Evolutionary conservation across 92 coral and sea anemone genomes (phyloP).

Genomic region (Epizoanthus illoricatus): DNA sequence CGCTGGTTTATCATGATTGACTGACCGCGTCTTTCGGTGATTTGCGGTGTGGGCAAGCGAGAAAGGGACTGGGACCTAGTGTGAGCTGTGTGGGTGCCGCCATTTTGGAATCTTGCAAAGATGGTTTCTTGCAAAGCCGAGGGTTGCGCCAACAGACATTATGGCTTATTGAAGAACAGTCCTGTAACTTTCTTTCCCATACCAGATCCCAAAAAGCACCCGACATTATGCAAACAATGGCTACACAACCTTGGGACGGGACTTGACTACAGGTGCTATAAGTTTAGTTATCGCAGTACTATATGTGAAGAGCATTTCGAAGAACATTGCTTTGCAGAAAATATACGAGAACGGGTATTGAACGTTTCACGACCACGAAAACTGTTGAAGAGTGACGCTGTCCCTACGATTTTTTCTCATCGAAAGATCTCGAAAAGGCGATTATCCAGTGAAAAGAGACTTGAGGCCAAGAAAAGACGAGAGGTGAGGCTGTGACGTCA

Average conservation of each 20-base stretch:
- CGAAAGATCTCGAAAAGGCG: slow-evolving; percentile 32
- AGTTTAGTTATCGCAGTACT: background rate
- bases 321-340: slow-evolving; percentile 13
- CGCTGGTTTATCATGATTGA: no score
- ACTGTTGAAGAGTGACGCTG: slow-evolving; percentile 32
- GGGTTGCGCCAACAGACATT: slow-evolving; percentile 2
- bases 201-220: slow-evolving; percentile 29
- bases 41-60: no score
- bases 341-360: slow-evolving; percentile 18
- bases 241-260: slow-evolving; percentile 34
- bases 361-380: slow-evolving; percentile 15
- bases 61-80: slow-evolving; percentile 26
- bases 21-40: no score
- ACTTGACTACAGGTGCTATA: background rate
- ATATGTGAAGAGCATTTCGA: slow-evolving; percentile 25
- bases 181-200: slow-evolving; percentile 5
- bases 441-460: background rate
- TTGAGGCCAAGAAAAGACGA: slow-evolving; percentile 33
- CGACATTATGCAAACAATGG: slow-evolving; percentile 29
- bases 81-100: background rate
- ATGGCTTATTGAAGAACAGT: background rate
- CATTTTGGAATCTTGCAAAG: background rate
- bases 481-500: slow-evolving; percentile 8
- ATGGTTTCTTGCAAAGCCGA: slow-evolving; percentile 10
- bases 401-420: slow-evolving; percentile 26